Conservation (phyloP, 2,797 vertebrate species). For the Etheostoma perlongum region DNA sequence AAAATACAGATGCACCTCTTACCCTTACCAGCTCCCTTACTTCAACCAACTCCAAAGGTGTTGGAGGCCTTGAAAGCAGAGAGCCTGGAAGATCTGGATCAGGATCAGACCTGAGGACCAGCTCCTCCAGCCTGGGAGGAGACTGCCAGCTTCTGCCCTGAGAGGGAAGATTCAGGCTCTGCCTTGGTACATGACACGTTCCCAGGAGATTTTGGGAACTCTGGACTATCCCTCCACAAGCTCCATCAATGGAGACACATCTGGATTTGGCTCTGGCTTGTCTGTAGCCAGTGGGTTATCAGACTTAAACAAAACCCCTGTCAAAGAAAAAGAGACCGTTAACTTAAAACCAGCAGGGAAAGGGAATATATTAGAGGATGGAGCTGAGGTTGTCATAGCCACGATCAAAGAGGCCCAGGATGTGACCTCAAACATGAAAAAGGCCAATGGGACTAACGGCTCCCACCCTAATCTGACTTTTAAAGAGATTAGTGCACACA, state of each 20-base stretch:
- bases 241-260: slow-evolving; percentile 82
- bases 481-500: slow-evolving; percentile 64
- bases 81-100: slow-evolving; percentile 79
- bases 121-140: slow-evolving; percentile 78
- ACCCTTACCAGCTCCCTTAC: slow-evolving; percentile 79
- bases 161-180: slow-evolving; percentile 87
- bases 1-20: slow-evolving; percentile 79
- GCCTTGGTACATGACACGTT: slow-evolving; percentile 89
- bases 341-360: slow-evolving; percentile 62
- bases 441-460: slow-evolving; percentile 70
- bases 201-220: slow-evolving; percentile 87
- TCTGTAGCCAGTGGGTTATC: slow-evolving; percentile 83
- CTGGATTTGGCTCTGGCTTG: slow-evolving; percentile 82
- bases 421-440: slow-evolving; percentile 75
- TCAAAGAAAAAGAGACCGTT: slow-evolving; percentile 74
- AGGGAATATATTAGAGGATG: slow-evolving; percentile 80
- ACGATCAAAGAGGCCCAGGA: slow-evolving; percentile 86
- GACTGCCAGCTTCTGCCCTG: slow-evolving; percentile 84
- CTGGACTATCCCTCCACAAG: slow-evolving; percentile 82
- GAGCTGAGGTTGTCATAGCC: slow-evolving; percentile 84
- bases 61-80: slow-evolving; percentile 70
- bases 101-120: slow-evolving; percentile 73
- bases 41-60: slow-evolving; percentile 71
- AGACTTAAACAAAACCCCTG: slow-evolving; percentile 80
- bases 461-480: slow-evolving; percentile 73